Base-by-base conservation (phyloP, 1,140 invertebrate genomes). In the Apis laboriosa region DNA sequence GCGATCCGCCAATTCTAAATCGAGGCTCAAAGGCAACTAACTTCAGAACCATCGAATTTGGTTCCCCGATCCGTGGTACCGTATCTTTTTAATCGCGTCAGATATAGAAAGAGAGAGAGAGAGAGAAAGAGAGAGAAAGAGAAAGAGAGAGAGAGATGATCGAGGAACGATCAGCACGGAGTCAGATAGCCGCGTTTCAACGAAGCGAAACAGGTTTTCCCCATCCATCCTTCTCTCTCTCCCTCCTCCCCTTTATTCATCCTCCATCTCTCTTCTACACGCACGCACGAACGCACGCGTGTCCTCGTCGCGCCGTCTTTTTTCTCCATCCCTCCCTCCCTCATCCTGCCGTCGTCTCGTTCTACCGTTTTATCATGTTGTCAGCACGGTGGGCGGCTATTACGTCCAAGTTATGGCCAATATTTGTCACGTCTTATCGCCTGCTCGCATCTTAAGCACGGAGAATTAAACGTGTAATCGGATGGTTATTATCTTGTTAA, bases 361-460 rank as follows among this genome's bases (percentile, higher is more conserved):
- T 21, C 53, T 67, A 53, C 67, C 67, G 81, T 67, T 70, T 80
- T 85, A 88, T 87, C 81, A 43, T 49, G 86, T 86, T 90, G 90
- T 92, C 90, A 90, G 88, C 89, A 77, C 84, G 85, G 87, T 85
- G 83, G 80, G 84, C 86, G 80, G 84, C 87, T 86, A 83, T 90
- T 88, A 90, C 53, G 86, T 55, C 88, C 72, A 78, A 85, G 88
- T 93, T 93, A 92, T 91, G 91, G 90, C 74, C 88, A 92, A 92
- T 92, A 93, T 92, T 93, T 92, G 92, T 93, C 92, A 92, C 90
- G 88, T 90, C 87, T 92, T 92, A 93, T 93, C 92, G 87, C 85
- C 77, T 63, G 67, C 78, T 74, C 88, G 88, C 87, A 93, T 93
- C 92, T 92, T 87, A 90, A 92, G 84, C 87, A 77, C 74, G 77